Base-by-base conservation (phyloP, 37 sponge, comb jelly and placozoan genomes). In the Diacarnus erythraeanus region DNA sequence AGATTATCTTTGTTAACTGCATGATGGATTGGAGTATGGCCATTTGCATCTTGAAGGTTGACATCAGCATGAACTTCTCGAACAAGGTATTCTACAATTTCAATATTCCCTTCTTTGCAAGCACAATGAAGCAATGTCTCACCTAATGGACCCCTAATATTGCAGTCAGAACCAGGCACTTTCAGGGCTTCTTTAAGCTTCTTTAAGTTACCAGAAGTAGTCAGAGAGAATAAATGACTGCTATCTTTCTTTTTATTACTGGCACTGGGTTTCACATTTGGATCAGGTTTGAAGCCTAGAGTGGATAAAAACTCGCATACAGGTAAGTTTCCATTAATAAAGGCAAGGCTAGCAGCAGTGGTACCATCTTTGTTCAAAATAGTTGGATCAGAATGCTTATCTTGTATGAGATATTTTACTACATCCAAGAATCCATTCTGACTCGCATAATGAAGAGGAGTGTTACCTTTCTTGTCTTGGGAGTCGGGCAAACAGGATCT, bases 401-500 rank as follows among this genome's bases (percentile, higher is more conserved):
- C 47, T 60, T n/a, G 3, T 57, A 29, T 33, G 22, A 81, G 65
- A 35, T 72, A 72, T 3, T 38, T 61, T 34, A 72, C 82, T 17
- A 81, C 34, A 18, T 69, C 69, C 36, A 80, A 35, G 26, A 57
- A 69, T 10, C 85, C 85, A 6, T 77, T 40, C 42, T 71, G 64
- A 74, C 89, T 68, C 0, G 91, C 88, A 54, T 64, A 51, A 73
- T 94, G 95, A 22, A 94, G 80, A 2, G 95, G 83, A 0, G 75
- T 78, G 36, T 69, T 74, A 9, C 74, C 76, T 36, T 87, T 60
- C 23, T 38, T 58, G 44, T 90, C 87, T 30, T 72, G 42, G 4
- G 26, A 23, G 3, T 64, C 60, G 2, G 35, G 58, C 1, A 38
- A 12, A 23, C 30, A 23, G 2, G 37, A 21, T 38, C 4, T 12